Evolutionary conservation across 2,113 vertebrate genomes (phyloP).

Genomic region (Bombycilla garrulus): DNA sequence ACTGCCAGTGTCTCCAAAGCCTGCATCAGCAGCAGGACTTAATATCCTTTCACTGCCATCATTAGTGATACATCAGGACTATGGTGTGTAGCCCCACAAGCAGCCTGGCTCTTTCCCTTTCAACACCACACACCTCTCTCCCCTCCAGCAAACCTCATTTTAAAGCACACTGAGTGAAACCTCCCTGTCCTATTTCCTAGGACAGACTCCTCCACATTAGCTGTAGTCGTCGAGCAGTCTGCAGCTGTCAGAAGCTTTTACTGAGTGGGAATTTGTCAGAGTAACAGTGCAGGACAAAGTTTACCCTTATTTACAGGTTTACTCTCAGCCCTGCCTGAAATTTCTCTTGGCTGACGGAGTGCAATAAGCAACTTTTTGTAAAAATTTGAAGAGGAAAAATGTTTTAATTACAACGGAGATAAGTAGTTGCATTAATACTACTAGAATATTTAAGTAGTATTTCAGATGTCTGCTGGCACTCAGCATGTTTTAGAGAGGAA

Average conservation of each 20-base stretch:
- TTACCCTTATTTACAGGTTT: background rate
- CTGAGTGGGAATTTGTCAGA: background rate
- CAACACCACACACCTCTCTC: background rate
- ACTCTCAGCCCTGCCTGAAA: background rate
- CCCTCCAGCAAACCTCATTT: background rate
- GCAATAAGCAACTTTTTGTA: background rate
- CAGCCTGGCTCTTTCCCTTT: background rate
- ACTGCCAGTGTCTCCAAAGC: background rate
- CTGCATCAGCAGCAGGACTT: background rate
- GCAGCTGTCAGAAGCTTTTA: background rate
- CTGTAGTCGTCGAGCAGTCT: background rate
- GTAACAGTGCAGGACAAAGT: background rate
- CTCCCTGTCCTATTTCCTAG: constrained; percentile 3
- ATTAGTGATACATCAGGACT: background rate
- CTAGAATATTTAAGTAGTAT: background rate
- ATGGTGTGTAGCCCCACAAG: background rate
- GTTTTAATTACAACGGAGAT: background rate
- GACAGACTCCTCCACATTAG: background rate
- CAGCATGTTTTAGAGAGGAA: background rate
- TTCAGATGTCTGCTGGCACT: constrained; percentile 6
- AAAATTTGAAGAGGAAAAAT: background rate
- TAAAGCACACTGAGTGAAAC: background rate
- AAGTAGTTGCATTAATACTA: background rate
- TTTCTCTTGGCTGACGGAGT: background rate
- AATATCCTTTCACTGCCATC: background rate